These are phyloP conservation scores for Dryadula phaetusa DNA, from an alignment of 2,888 invertebrate genomes.

Conservation along the genomic window DNA sequence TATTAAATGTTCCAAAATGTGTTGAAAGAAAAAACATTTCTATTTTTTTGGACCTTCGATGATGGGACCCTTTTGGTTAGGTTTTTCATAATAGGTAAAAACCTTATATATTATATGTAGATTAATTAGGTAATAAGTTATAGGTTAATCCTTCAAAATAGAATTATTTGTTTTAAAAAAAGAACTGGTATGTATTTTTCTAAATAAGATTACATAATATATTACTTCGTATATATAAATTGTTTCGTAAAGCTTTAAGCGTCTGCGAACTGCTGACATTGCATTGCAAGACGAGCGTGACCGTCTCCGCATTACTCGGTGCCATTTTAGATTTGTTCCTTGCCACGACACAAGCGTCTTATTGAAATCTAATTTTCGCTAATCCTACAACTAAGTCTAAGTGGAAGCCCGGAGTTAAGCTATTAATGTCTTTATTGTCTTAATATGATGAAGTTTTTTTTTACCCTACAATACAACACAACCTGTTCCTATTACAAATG, in stretches of 20 bases:
- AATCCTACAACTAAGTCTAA: conserved; percentile 70
- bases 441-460: conserved; percentile 55
- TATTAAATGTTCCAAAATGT: too few species aligned
- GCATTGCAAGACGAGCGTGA: conserved; percentile 71
- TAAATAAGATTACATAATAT: background rate
- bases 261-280: conserved; percentile 37
- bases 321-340: conserved; percentile 73
- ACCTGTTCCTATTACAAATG: background rate
- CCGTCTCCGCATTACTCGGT: conserved; percentile 72
- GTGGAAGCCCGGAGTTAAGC: conserved; percentile 56
- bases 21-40: too few species aligned
- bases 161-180: too few species aligned
- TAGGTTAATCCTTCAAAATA: too few species aligned
- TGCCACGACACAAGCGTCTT: conserved; percentile 76
- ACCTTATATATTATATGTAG: too few species aligned
- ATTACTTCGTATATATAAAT: conserved; percentile 20
- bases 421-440: conserved; percentile 69
- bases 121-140: too few species aligned
- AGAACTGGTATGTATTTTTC: too few species aligned
- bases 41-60: too few species aligned
- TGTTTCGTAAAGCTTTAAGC: conserved; percentile 24
- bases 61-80: too few species aligned
- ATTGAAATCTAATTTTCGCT: conserved; percentile 84
- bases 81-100: too few species aligned
- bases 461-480: background rate